Evolutionary conservation across 2,888 invertebrate genomes (phyloP).

Genomic region (Iselma pallidipennis): DNA sequence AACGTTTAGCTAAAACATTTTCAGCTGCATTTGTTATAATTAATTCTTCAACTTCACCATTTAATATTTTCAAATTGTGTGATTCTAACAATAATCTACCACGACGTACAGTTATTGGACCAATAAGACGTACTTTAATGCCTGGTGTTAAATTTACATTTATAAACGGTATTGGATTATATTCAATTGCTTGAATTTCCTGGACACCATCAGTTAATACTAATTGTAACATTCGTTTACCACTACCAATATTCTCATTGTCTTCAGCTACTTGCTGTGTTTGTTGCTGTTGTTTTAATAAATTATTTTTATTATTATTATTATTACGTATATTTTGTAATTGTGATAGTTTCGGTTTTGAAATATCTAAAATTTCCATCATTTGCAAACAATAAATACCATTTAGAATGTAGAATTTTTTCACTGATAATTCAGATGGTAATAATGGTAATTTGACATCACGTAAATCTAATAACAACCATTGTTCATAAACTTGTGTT

Average conservation of each 20-base stretch:
- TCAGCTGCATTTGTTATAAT: slow-evolving; percentile 63
- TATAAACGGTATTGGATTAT: slow-evolving; percentile 63
- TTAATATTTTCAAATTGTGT: slow-evolving; percentile 64
- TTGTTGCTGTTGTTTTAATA: slow-evolving; percentile 57
- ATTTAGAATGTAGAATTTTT: slow-evolving; percentile 54
- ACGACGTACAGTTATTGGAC: slow-evolving; percentile 70
- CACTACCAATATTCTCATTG: slow-evolving; percentile 59
- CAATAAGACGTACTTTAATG: slow-evolving; percentile 67
- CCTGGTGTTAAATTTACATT: slow-evolving; percentile 65
- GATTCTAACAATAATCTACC: slow-evolving; percentile 71
- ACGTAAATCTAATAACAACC: slow-evolving; percentile 67
- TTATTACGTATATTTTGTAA: slow-evolving; percentile 56
- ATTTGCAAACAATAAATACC: slow-evolving; percentile 68
- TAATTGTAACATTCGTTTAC: slow-evolving; percentile 70
- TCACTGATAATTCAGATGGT: slow-evolving; percentile 60
- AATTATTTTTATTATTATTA: slow-evolving; percentile 51
- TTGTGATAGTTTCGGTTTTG: slow-evolving; percentile 57
- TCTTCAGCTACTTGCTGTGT: slow-evolving; percentile 58
- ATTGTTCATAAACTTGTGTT: slow-evolving; percentile 66
- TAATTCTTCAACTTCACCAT: slow-evolving; percentile 73
- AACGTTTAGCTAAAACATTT: slow-evolving; percentile 62
- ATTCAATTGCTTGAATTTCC: slow-evolving; percentile 72
- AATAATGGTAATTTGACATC: slow-evolving; percentile 66
- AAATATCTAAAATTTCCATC: slow-evolving; percentile 64
- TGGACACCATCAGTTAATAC: slow-evolving; percentile 76